Base-by-base conservation (phyloP, 2,797 vertebrate genomes). In the Monodelphis domestica region DNA sequence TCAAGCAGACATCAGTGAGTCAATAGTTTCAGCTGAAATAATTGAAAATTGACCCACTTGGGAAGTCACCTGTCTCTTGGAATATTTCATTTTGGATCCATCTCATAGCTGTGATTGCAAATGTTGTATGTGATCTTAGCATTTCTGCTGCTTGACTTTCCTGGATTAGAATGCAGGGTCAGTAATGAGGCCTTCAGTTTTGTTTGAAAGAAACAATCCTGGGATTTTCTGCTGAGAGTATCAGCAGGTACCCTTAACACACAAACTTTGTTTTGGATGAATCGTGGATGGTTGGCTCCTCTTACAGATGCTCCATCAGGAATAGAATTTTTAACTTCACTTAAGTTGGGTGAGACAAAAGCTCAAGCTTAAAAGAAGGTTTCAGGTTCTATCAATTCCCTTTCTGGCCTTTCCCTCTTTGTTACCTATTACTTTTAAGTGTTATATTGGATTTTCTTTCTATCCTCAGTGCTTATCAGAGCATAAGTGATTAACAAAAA, bases 21-120 rank as follows among this genome's bases (percentile, higher is more conserved):
- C 70, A 84, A 84, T 84, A 45, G 70, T 84, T 84, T 45, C 70
- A 84, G 21, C 70, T 84, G 70, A 84, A 84, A 84, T 84, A 84
- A 84, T 84, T 84, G 70, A 84, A 84, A 84, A 84, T 84, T 84
- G 70, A 84, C 70, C 70, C 70, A 84, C 38, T 84, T 84, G 38
- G 21, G 70, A 84, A 84, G 38, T 84, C 38, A 84, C n/a, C 21
- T 84, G 70, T 84, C 70, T 84, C 38, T 7, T 84, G 45, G 70
- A 84, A 84, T 45, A 45, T 84, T 78, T 84, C 38, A 45, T 84
- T 45, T 84, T 84, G 70, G 70, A 84, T 38, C 70, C 38, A 45
- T 84, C 38, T 84, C 38, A 84, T 84, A 84, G 45, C 38, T 26
- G 38, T 50, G 21, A 84, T 84, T 84, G 30, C 70, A 84, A 84